phyloP scores from a whole-genome alignment of 2,113 vertebrate species.

The Neodon shergylaensis region DNA sequence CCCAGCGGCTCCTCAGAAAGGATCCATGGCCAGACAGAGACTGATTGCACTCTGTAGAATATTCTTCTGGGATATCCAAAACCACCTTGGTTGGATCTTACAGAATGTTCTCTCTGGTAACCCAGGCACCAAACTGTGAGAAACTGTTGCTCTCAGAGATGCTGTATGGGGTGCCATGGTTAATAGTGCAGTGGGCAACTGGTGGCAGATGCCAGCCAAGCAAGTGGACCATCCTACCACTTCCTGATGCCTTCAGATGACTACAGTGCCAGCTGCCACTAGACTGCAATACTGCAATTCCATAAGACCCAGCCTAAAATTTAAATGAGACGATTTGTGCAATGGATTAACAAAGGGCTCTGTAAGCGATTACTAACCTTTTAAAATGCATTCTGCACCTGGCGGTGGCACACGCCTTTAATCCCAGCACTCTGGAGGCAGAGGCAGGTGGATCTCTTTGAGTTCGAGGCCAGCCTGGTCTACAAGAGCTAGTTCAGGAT shows the following conservation, averaged over 20 bases:
- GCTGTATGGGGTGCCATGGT: neutral
- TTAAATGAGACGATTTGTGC: neutral
- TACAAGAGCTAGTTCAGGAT: too few species aligned
- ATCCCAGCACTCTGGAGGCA: too few species aligned
- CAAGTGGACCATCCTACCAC: fast-evolving
- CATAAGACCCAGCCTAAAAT: neutral
- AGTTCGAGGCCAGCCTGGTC: too few species aligned
- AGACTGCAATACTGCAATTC: neutral
- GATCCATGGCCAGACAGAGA: neutral
- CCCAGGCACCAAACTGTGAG: neutral
- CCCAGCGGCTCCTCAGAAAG: neutral
- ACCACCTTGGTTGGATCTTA: neutral
- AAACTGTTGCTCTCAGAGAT: neutral
- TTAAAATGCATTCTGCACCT: neutral
- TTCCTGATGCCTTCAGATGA: neutral
- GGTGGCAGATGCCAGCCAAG: neutral
- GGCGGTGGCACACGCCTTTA: too few species aligned
- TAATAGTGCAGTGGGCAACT: neutral
- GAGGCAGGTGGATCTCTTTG: too few species aligned
- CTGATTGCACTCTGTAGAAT: neutral
- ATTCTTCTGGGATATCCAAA: neutral
- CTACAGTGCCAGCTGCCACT: neutral
- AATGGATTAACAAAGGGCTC: neutral
- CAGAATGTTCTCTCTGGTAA: too few species aligned
- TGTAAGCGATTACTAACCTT: neutral